Base-by-base conservation (phyloP, 1,140 invertebrate genomes). In the Pseudomyrmex concolor region DNA sequence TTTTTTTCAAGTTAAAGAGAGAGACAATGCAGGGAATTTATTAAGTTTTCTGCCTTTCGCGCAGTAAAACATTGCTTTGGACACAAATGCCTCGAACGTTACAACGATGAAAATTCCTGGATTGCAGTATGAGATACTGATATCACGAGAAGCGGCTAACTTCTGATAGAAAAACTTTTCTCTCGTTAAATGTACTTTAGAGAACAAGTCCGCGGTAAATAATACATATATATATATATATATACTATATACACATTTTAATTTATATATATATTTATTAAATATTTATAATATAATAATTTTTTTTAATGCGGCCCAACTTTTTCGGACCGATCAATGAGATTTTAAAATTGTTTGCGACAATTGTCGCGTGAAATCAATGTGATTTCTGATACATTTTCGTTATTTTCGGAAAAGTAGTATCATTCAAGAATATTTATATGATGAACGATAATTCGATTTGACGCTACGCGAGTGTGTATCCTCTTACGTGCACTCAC, bases 121-220 rank as follows among this genome's bases (percentile, higher is more conserved):
- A 64, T 64, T 64, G 43, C 62, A 64, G 45, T 64, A 64, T 15
- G 12, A 34, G 34, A 34, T 34, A 34, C 34, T 34, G 17, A 43
- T 64, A 45, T 64, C 62, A 43, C n/a, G 57, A 84, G 76, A 78
- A 48, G 43, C n/a, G 43, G 8, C 34, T 45, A 84, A 82, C 71
- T 84, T 86, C 76, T 64, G 45, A 84, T 76, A 60, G 73, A 74
- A 84, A 84, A 81, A 72, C 43, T 84, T 64, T 68, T 70, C 17
- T 57, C 22, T 12, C 25, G 8, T 22, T 55, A 72, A 43, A 5
- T 22, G 12, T 7, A 45, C 13, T n/a, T 34, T 64, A 54, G 10
- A 12, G 25, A 64, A 64, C n/a, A 50, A 76, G 17, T 51, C 45
- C 59, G 2, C 1, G 63, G 3, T 25, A 17, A 72, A 43, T 1